Percentiles rank a stretch among this genome's conserved stretches.
phyloP scores from a whole-genome alignment of 2,113 vertebrate species.

The Enhydra lutris region DNA sequence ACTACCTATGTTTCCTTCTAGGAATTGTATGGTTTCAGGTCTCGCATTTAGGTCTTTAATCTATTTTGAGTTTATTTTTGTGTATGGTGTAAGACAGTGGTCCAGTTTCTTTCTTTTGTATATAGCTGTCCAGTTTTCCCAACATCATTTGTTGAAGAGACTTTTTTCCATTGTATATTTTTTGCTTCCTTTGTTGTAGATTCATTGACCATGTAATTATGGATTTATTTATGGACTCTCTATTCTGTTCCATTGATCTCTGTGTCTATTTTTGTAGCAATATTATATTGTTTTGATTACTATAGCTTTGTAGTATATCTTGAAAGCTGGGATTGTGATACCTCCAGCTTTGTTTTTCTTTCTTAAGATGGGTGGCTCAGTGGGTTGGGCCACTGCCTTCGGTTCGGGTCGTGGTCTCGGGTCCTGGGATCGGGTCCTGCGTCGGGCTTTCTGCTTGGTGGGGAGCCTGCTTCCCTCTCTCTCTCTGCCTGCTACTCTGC shows the following conservation, averaged over 20 bases:
- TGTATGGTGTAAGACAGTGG: not conserved
- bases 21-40: not conserved
- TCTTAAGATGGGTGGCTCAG: not conserved
- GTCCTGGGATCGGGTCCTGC: too few species aligned
- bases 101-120: not conserved
- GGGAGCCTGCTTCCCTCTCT: too few species aligned
- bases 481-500: too few species aligned
- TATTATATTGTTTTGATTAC: not conserved
- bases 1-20: not conserved
- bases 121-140: not conserved
- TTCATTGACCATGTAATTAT: not conserved
- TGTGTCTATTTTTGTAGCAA: not conserved
- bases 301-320: not conserved
- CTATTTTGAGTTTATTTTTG: not conserved
- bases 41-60: not conserved
- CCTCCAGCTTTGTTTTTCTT: not conserved
- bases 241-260: not conserved
- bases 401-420: too few species aligned
- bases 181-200: not conserved
- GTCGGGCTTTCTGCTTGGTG: too few species aligned
- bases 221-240: not conserved
- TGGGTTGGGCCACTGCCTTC: too few species aligned
- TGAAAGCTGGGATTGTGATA: not conserved
- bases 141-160: not conserved
- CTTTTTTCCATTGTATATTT: not conserved